These are phyloP conservation scores for Cladorhizidae sp. DNA, from an alignment of 37 sponge, comb jelly and placozoan species.

Conservation along the genomic window DNA sequence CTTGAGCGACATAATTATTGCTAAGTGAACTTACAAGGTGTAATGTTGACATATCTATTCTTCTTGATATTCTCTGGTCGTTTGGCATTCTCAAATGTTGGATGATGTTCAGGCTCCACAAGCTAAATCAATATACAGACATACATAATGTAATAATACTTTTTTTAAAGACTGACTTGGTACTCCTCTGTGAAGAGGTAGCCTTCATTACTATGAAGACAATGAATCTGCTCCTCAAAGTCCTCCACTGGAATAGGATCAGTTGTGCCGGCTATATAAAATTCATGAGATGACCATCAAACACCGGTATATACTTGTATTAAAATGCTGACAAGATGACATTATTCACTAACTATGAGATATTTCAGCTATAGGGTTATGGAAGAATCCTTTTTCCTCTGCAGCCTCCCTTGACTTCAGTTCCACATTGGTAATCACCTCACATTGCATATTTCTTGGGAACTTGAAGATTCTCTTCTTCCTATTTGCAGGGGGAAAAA, in stretches of 20 bases:
- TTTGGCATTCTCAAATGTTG: constrained; percentile 55
- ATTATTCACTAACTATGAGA: neutral
- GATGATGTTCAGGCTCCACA: constrained; percentile 69
- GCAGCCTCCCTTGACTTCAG: neutral
- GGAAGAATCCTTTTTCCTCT: neutral
- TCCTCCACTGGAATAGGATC: constrained; percentile 61
- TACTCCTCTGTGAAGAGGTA: constrained; percentile 88
- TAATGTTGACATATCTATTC: constrained; percentile 90
- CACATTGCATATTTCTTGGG: neutral
- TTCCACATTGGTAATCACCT: neutral
- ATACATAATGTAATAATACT: neutral
- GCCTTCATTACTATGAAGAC: constrained; percentile 82
- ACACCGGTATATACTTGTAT: neutral
- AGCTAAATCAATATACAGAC: constrained; percentile 9
- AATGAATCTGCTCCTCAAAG: constrained; percentile 64
- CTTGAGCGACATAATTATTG: too few species aligned
- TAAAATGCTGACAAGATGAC: neutral
- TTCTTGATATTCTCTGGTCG: constrained; percentile 64
- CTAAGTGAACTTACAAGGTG: constrained; percentile 48
- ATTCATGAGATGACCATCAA: neutral
- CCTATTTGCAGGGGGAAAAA: neutral
- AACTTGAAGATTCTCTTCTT: neutral
- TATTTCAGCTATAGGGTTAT: neutral
- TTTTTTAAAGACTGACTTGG: neutral
- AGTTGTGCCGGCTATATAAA: constrained; percentile 24